These are phyloP conservation scores for Loris lydekkerianus DNA, from an alignment of 2,797 vertebrate species.

Conservation along the genomic window DNA sequence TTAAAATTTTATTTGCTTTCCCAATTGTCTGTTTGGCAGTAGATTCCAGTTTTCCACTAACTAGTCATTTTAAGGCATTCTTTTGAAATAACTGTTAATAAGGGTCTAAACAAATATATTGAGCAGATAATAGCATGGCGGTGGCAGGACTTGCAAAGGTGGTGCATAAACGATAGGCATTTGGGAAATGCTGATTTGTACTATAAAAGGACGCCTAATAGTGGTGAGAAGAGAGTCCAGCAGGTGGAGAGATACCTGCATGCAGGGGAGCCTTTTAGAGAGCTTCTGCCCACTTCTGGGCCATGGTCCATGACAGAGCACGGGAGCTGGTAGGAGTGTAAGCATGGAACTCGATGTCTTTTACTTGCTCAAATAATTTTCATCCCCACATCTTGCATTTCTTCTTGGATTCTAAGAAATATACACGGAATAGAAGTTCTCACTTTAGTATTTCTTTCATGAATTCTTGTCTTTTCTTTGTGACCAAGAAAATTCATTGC, in stretches of 20 bases:
- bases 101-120: background rate
- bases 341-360: background rate
- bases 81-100: background rate
- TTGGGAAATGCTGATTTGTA: background rate
- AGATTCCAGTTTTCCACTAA: background rate
- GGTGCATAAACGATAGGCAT: no score
- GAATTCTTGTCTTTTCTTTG: background rate
- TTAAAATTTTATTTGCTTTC: background rate
- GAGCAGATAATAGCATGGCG: no score
- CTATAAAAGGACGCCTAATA: background rate
- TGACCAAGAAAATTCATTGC: background rate
- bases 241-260: background rate
- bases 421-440: background rate
- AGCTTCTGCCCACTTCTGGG: background rate
- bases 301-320: background rate
- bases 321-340: accelerated
- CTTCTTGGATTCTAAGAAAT: background rate
- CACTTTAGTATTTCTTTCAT: background rate
- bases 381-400: background rate
- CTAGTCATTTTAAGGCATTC: background rate
- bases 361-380: background rate
- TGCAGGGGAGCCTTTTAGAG: background rate
- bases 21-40: background rate
- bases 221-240: background rate
- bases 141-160: background rate